Evolutionary conservation across 2,113 vertebrate genomes (phyloP), one percentile per base, ranked within the genome.

Genomic region (Craseonycteris thonglongyai): DNA sequence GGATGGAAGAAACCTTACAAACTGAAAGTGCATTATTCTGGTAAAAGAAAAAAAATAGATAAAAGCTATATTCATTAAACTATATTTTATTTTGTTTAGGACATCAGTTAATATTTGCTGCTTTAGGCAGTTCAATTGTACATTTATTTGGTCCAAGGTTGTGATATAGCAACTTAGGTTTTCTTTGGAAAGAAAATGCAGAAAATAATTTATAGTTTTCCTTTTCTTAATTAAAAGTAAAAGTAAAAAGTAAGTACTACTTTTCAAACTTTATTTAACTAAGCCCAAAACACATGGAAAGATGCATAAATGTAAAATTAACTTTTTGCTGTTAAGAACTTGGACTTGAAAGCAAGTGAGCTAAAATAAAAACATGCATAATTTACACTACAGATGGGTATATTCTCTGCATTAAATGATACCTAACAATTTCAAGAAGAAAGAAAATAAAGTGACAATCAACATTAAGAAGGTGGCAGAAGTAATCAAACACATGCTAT

Each of bases 391-490:
- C 94, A 97, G 93, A 97, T 97, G 95, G 95, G 51, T 95, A 69
- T 94, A 96, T 89, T 96, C 83, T 96, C 76, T 89, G 59, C 75
- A 94, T 96, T 94, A 94, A 96, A 97, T 97, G 94, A 97, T 97
- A 97, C 96, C 96, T 97, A 96, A 69, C 42, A 96, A 96, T 97
- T 97, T 97, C 83, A 96, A 68, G 81, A 87, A 93, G 92, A 96
- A 96, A 93, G 79, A 93, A 96, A 95, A 95, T 87, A 93, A 96
- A 97, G 89, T 96, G 88, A 96, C 93, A 97, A 97, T 98, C 95
- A 98, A 68, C 96, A 97, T 97, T 97, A 98, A 96, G 94, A 97
- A 98, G 96, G 96, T 96, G 96, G 90, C 82, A 95, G 90, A 93
- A 94, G 81, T 96, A 97, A 80, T 96, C 81, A 96, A 76, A 96